Evolutionary conservation across 2,797 vertebrate genomes (phyloP).

Genomic region (Huso huso): DNA sequence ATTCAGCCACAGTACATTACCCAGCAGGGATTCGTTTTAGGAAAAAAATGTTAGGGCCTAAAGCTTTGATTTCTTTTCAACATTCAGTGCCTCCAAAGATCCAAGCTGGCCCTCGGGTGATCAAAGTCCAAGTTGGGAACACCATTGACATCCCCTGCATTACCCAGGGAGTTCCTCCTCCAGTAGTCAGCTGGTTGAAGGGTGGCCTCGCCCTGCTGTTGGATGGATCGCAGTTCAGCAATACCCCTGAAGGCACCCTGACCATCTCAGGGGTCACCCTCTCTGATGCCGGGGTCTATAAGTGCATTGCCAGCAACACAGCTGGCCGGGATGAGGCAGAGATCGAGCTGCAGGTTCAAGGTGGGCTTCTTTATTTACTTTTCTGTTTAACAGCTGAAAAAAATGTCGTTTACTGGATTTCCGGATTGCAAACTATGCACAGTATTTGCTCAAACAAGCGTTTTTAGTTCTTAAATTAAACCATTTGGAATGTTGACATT

Average conservation of each 20-base stretch:
- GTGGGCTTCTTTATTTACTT: slow-evolving; percentile 42
- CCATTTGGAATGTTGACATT: too few relatives aligned
- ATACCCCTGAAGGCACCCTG: slow-evolving; percentile 56
- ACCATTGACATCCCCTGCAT: slow-evolving; percentile 70
- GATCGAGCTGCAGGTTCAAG: slow-evolving; percentile 72
- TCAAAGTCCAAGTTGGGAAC: slow-evolving; percentile 73
- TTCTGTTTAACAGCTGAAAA: too few relatives aligned
- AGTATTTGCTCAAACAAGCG: too few relatives aligned
- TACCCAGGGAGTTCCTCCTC: slow-evolving; percentile 68
- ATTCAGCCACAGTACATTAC: too few relatives aligned
- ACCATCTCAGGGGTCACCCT: slow-evolving; percentile 46
- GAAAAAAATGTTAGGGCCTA: too few relatives aligned
- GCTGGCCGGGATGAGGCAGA: slow-evolving; percentile 64
- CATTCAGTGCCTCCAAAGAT: slow-evolving; percentile 82
- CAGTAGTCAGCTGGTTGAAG: slow-evolving; percentile 70
- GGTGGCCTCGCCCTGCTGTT: slow-evolving; percentile 34
- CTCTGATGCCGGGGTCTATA: slow-evolving; percentile 67
- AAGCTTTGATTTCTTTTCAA: background rate
- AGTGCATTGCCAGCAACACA: slow-evolving; percentile 67
- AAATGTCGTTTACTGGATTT: too few relatives aligned
- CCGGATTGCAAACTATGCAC: too few relatives aligned
- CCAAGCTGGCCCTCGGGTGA: slow-evolving; percentile 66
- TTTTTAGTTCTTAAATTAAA: too few relatives aligned
- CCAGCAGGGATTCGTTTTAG: too few relatives aligned
- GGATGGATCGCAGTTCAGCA: slow-evolving; percentile 33